These are phyloP conservation scores for Lutraria lutraria DNA, from an alignment of 2,888 invertebrate species.

Conservation along the genomic window DNA sequence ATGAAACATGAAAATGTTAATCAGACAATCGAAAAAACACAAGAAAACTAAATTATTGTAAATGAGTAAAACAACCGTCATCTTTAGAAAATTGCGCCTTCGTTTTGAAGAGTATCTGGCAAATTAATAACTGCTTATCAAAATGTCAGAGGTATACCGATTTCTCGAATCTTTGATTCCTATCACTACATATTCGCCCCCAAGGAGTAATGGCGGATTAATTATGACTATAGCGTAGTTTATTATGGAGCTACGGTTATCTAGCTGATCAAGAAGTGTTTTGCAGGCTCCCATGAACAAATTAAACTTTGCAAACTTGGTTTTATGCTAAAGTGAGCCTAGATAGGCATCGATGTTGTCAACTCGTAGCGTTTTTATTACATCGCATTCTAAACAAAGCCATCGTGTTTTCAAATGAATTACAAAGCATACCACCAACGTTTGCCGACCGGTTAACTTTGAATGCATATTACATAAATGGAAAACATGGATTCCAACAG, in stretches of 20 bases:
- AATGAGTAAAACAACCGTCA: slow-evolving; percentile 34
- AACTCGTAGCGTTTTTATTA: slow-evolving; percentile 42
- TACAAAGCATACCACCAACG: background rate
- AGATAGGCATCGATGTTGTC: slow-evolving; percentile 50
- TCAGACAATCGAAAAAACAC: slow-evolving; percentile 45
- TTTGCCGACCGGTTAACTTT: background rate
- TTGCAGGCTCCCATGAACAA: slow-evolving; percentile 57
- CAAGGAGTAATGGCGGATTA: slow-evolving; percentile 50
- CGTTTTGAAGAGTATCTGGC: slow-evolving; percentile 47
- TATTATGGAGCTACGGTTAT: slow-evolving; percentile 44
- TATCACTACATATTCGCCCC: slow-evolving; percentile 42
- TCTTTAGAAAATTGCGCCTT: slow-evolving; percentile 43
- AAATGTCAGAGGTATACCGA: slow-evolving; percentile 48
- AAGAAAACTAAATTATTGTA: slow-evolving; percentile 25
- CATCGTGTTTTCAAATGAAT: slow-evolving; percentile 33
- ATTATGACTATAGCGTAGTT: slow-evolving; percentile 44
- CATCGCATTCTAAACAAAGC: slow-evolving; percentile 42
- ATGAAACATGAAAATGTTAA: slow-evolving; percentile 46
- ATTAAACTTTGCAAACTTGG: slow-evolving; percentile 34
- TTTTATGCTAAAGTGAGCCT: slow-evolving; percentile 18
- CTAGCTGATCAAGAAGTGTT: slow-evolving; percentile 30
- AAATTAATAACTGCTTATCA: slow-evolving; percentile 45
- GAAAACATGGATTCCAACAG: background rate
- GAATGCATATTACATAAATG: slow-evolving; percentile 23
- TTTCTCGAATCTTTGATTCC: slow-evolving; percentile 48